Evolutionary conservation across 2,888 invertebrate species (phyloP), one percentile per base, ranked within the genome.

Genomic region (Tipula vernalis): DNA sequence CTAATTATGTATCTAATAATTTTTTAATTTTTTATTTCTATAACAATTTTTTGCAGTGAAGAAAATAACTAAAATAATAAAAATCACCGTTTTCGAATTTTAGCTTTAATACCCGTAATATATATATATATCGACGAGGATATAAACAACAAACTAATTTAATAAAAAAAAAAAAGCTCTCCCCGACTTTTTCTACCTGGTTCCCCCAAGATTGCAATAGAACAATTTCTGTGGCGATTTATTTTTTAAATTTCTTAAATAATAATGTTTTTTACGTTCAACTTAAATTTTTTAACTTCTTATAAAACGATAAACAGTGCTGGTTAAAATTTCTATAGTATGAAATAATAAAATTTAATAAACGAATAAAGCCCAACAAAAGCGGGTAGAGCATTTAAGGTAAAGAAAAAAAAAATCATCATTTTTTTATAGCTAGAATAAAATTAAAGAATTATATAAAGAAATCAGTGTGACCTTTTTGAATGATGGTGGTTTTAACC

Each of bases 101-200:
- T 71, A 71, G 28, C 12, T 51, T 51, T 51, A 51, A 18, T 13
- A 28, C 28, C 71, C 71, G 28, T 28, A 28, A 71, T 8, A 18
- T 18, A 71, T 28, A 28, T 71, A n/a, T n/a, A n/a, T 28, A 28
- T 28, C 28, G 28, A 28, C 71, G 71, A 71, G 71, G 71, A 71
- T 28, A 3, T 28, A 28, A 71, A 71, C 10, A 71, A 71, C 71
- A 71, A 71, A 71, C 71, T 71, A 71, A 71, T 28, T 71, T 28
- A 71, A 71, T 71, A 71, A 71, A 71, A 71, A 71, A 71, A 71
- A 71, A 71, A 71, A 71, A 71, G 71, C 71, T 71, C 71, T 71
- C 71, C 71, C 71, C 71, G 71, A 71, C 71, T 71, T 71, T 71
- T 71, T 28, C 71, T 71, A 71, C 28, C 71, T 71, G 28, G 71